Percentiles rank a stretch among this genome's conserved stretches.
Evolutionary conservation across 1,140 invertebrate genomes (phyloP).

Genomic region (Lepidurus arcticus): DNA sequence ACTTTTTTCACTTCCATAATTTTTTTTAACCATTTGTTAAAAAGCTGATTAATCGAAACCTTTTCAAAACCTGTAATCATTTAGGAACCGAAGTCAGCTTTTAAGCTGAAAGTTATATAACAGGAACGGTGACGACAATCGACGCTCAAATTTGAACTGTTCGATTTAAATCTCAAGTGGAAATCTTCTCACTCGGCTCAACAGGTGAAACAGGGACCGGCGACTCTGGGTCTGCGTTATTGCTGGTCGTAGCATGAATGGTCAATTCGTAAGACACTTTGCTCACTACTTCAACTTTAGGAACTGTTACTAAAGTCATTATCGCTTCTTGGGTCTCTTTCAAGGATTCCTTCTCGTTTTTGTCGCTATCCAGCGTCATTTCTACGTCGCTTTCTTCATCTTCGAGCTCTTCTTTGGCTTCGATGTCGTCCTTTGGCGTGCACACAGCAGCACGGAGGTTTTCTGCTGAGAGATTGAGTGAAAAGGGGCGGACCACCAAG

Average conservation of each 20-base stretch:
- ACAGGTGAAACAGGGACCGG: neutral
- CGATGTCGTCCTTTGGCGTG: neutral
- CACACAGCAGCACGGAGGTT: neutral
- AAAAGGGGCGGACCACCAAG: neutral
- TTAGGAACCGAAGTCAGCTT: neutral
- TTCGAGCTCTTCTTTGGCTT: neutral
- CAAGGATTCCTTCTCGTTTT: neutral
- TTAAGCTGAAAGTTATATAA: neutral
- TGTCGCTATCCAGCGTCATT: neutral
- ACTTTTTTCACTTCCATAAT: neutral
- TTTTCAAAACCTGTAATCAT: conserved; percentile 11
- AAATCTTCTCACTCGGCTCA: neutral
- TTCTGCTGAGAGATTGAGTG: neutral
- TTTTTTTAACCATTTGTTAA: neutral
- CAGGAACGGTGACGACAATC: neutral
- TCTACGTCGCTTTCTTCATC: neutral
- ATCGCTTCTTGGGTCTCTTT: neutral
- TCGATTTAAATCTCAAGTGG: neutral
- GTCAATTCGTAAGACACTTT: conserved; percentile 5
- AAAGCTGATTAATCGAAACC: neutral
- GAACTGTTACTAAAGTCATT: neutral
- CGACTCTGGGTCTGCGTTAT: neutral
- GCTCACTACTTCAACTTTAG: neutral
- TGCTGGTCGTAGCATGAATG: neutral
- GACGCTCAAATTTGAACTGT: neutral